Evolutionary conservation across 2,888 invertebrate genomes (phyloP), one percentile per base, ranked within the genome.

Genomic region (Endotricha flammealis): DNA sequence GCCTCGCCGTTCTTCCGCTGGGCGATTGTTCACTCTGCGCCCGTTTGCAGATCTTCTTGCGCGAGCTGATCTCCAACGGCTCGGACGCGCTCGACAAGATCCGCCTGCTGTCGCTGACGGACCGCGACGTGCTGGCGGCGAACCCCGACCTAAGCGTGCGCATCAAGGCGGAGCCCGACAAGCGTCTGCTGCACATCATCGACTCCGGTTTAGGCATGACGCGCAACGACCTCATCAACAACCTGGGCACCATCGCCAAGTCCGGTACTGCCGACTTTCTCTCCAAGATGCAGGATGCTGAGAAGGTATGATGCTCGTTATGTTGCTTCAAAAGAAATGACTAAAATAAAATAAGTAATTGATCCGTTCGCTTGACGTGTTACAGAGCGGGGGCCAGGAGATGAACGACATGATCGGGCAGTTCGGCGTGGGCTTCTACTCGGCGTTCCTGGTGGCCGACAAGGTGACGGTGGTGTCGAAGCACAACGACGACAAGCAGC

Each of bases 381-480:
- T 36, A 33, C 64, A 80, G 89, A 52, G 60, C 42, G 65, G 53
- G 50, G 62, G 66, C 23, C 91, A 92, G 64, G 96, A 97, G 69
- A 90, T 95, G 86, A 96, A 94, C 71, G 99, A 99, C 82, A 94
- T 99, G 92, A 99, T 99, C 82, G 99, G 99, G 3, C 98, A 98
- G 83, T 99, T 99, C 87, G 99, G 99, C 70, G 99, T 99, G 50
- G 99, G 99, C 41, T 99, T 99, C 88, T 99, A 99, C 85, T 99
- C 99, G 0, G 93, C 98, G 2, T 99, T 99, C 88, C 89, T 97
- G 71, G 98, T 99, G 39, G 98, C 99, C 14, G 97, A 99, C 77
- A 91, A 92, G 59, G 98, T 99, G 29, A 91, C 97, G 31, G 99
- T 99, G 1, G 96, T 95, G 1, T 95, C 97, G 7, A 99, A 99